Base-by-base conservation (phyloP, 2,113 vertebrate species). In the Oreotrochilus melanogaster region DNA sequence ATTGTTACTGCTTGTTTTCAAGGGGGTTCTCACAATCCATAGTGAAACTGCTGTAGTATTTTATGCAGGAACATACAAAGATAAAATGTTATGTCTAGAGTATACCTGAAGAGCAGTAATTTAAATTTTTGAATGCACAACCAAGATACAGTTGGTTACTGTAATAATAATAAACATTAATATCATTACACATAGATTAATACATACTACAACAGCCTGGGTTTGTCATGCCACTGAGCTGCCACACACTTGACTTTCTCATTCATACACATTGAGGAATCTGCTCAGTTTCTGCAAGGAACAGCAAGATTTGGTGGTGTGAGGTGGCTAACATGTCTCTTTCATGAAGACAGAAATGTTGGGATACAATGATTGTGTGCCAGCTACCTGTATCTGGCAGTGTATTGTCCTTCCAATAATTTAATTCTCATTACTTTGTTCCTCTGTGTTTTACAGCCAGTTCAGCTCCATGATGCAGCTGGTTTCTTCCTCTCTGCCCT, bases 261-360 rank as follows among this genome's bases (percentile, higher is more conserved):
- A 81, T 88, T 70, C 54, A 78, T 25, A 60, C 15, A 58, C 16
- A 11, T 16, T 65, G 75, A 92, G 53, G 78, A 92, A 89, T 33
- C 57, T 51, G 33, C 30, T 74, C 0, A 0, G 25, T 50, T 89
- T 85, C 73, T 10, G 11, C 47, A 58, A 1, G 8, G 50, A 86
- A 13, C 18, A 85, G 28, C 27, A 60, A 18, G 28, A 82, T 54
- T 11, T 47, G 18, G 17, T 43, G 45, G 24, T 62, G 42, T 33
- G 62, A 73, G 22, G 54, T 7, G 54, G 35, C 33, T 60, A 56
- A 66, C 39, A 9, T 0, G 3, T 14, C 25, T 33, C 8, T 35
- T 35, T 18, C 21, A 14, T 12, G 33, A 78, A 78, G 51, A 71
- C 16, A 2, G 7, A 13, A 9, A 6, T 4, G 7, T 18, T 27